Base-by-base conservation (phyloP, 2,113 vertebrate species). In the Podocnemis expansa region DNA sequence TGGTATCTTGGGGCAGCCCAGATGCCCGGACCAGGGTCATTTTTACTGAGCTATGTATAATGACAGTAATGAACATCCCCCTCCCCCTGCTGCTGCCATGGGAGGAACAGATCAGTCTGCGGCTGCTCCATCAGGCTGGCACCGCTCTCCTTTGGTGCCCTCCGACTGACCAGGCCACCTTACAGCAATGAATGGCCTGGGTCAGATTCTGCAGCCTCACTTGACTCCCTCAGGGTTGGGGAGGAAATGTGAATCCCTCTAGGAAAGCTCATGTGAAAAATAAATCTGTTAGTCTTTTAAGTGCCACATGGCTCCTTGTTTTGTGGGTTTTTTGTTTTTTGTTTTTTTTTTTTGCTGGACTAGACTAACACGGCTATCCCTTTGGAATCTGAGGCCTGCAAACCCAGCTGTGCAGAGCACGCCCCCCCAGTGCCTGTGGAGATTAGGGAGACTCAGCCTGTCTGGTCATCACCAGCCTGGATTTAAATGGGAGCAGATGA, bases 11-110 rank as follows among this genome's bases (percentile, higher is more conserved):
- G 58, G 91, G 86, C 91, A 96, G 84, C 91, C 86, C 93, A 87
- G 80, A 78, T 31, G 47, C 93, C 67, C 49, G 25, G 80, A 90
- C 87, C 94, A 54, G 60, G 93, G 91, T 91, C 94, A 95, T 95
- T 96, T 96, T 96, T 96, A 91, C 89, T 89, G 88, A 91, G 91
- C 93, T 91, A 95, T 97, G 97, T 97, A 97, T 96, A 97, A 94
- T 88, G 78, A n/a, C 84, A 95, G 94, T 91, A 91, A 70, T 88
- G 91, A 93, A 89, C 58, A 93, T 78, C 24, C 90, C 95, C 80
- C 22, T 21, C 43, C 60, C 78, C 89, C 85, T 43, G 91, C 84
- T 45, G 54, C 38, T 38, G 10, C 2, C 6, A 25, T 13, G 60
- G 92, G 91, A 78, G 83, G 93, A 0, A 54, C 10, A 5, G 90